These are phyloP conservation scores for Drosophila bifasciata DNA, from an alignment of 1,140 invertebrate genomes.

Conservation along the genomic window DNA sequence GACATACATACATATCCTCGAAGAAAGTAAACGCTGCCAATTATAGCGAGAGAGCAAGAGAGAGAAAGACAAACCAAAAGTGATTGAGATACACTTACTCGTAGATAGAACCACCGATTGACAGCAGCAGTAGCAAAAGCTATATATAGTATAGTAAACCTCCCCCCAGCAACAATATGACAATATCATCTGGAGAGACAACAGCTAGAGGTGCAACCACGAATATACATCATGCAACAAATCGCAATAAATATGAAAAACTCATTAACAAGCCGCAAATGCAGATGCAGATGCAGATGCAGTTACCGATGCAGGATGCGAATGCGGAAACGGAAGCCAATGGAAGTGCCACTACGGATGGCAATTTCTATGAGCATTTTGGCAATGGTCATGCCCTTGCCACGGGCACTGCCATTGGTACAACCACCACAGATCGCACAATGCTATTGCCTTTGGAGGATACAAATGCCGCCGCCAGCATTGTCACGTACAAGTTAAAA, in stretches of 20 bases:
- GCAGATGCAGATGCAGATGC: constrained; percentile 67
- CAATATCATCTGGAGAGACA: constrained; percentile 64
- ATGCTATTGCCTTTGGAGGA: constrained; percentile 52
- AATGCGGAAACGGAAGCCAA: constrained; percentile 25
- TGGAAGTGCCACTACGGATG: constrained; percentile 29
- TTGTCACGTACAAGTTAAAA: constrained; percentile 76
- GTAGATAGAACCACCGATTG: no score
- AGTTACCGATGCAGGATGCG: constrained; percentile 39
- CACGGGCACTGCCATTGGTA: not conserved
- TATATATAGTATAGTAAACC: constrained; percentile 33
- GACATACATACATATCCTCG: no score
- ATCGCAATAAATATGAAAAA: constrained; percentile 80
- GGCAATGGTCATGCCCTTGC: constrained; percentile 55
- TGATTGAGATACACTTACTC: no score
- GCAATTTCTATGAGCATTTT: constrained; percentile 66
- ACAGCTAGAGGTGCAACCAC: constrained; percentile 25
- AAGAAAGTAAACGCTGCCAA: no score
- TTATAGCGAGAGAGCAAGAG: not conserved
- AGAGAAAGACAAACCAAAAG: not conserved
- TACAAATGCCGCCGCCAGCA: constrained; percentile 30
- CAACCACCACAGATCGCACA: constrained; percentile 54
- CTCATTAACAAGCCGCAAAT: constrained; percentile 78
- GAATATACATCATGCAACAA: constrained; percentile 45
- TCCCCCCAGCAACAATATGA: constrained; percentile 63
- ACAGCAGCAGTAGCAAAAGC: constrained; percentile 5